Base-by-base conservation (phyloP, 2,888 invertebrate species). In the Polymixis flavicincta region DNA sequence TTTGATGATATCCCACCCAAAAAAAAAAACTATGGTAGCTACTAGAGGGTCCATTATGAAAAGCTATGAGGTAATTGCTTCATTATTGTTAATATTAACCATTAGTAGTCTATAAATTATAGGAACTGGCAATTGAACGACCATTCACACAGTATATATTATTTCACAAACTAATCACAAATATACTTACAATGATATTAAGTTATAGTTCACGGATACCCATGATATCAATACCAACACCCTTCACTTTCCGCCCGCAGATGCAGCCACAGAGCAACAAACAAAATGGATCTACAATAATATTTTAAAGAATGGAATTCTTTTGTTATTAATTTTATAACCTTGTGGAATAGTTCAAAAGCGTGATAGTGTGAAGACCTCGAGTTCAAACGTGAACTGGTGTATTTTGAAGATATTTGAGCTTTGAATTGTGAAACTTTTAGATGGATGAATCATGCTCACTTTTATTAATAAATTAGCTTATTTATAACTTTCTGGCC, bases 331-430 rank as follows among this genome's bases (percentile, higher is more conserved):
- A 22, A 50, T 70, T 50, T 45, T 8, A 28, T 76, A 4, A 1
- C 82, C 82, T 82, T 82, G 85, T 57, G n/a, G 25, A 19, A 61
- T 61, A 85, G 82, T 76, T 85, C 64, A 50, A 28, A 64, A 17
- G 14, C 64, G 68, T 68, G 67, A 72, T 64, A 42, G 14, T 50
- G 14, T 37, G 17, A 6, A 59, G 28, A 72, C 71, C 22, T 63
- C 60, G 37, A 52, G n/a, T 45, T 32, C 3, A 67, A 42, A 32
- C 37, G 52, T 61, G 37, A 66, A 54, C 25, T 32, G 19, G 8
- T 25, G n/a, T 37, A 22, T 45, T 45, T 60, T 32, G 17, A 11
- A 32, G 8, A n/a, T 37, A 37, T 72, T 71, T 72, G 7, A 22
- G 50, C 25, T 50, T 42, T n/a, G 0, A 52, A 7, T 22, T 50